phyloP scores from a whole-genome alignment of 2,797 vertebrate genomes.

The Bryconaethiops microstoma region DNA sequence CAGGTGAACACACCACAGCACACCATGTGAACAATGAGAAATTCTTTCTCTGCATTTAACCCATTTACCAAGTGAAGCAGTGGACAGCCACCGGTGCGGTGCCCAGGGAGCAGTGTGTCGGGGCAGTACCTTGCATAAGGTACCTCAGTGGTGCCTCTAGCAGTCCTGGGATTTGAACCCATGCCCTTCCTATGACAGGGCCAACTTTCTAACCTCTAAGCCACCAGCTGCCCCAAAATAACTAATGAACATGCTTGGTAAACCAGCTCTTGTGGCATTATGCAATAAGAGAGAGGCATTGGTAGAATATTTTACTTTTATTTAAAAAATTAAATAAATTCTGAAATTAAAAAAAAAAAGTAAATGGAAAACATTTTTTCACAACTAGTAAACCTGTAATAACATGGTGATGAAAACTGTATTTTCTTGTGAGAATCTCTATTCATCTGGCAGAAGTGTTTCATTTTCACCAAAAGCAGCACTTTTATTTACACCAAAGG shows the following conservation, averaged over 20 bases:
- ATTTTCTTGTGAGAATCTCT: conserved; percentile 16
- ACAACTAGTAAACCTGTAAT: conserved; percentile 75
- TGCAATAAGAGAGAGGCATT: background rate
- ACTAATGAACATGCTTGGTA: too few species aligned
- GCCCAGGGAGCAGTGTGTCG: too few species aligned
- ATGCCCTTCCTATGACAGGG: too few species aligned
- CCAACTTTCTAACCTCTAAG: too few species aligned
- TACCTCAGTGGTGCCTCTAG: too few species aligned
- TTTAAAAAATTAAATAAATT: conserved; percentile 80
- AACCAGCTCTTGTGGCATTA: background rate
- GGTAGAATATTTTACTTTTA: conserved; percentile 71
- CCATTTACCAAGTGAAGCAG: too few species aligned
- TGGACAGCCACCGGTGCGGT: too few species aligned
- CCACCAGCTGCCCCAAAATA: background rate
- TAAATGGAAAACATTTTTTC: conserved; percentile 73
- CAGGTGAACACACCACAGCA: too few species aligned
- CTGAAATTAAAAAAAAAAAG: conserved; percentile 77
- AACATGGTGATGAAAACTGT: conserved; percentile 66
- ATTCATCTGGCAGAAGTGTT: conserved; percentile 3
- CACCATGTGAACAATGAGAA: too few species aligned
- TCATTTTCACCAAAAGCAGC: conserved; percentile 65
- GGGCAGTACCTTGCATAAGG: too few species aligned
- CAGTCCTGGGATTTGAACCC: too few species aligned
- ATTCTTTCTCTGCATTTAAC: too few species aligned
- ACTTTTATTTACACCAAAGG: conserved; percentile 72